Evolutionary conservation across 2,888 invertebrate species (phyloP), one percentile per base, ranked within the genome.

Genomic region (Drosophila cognata): DNA sequence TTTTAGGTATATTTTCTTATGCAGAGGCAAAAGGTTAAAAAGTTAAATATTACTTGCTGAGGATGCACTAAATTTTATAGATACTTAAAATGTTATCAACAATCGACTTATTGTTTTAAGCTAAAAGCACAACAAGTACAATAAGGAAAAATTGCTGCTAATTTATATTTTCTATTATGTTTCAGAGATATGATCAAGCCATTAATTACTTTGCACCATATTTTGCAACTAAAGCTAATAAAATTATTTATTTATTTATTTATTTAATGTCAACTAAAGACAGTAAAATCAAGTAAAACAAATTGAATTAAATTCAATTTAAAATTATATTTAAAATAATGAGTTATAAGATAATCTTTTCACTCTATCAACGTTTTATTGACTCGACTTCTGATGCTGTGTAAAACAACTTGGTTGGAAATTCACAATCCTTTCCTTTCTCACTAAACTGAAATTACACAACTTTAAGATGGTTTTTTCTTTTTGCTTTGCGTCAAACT

Each of bases 401-500:
- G 50, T 28, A 50, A 18, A 36, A 18, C 7, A 7, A 18, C 36
- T 38, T 7, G 18, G 16, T 25, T 16, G 16, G 18, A 33, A 53
- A 33, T 29, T 53, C 16, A 5, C 6, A 53, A 28, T n/a, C 28
- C 56, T 8, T n/a, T 8, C 7, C n/a, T 28, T 29, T 55, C 16
- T 1, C 38, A n/a, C 11, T 28, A n/a, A 7, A 55, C 38, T 28
- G 7, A 55, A 55, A n/a, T 36, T 28, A 0, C 36, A n/a, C n/a
- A 56, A 56, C n/a, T 56, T 56, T 28, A 56, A 56, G 36, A 38
- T 13, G 28, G n/a, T 28, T n/a, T 38, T 36, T 56, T 11, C 28
- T 3, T 18, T 11, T 18, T 16, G 46, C 2, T 28, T 55, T 36
- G 18, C 35, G 11, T 25, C 33, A 60, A 59, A 38, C 28, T 52